Base-by-base conservation (phyloP, 2,113 vertebrate genomes). In the Daphoenositta chrysoptera region DNA sequence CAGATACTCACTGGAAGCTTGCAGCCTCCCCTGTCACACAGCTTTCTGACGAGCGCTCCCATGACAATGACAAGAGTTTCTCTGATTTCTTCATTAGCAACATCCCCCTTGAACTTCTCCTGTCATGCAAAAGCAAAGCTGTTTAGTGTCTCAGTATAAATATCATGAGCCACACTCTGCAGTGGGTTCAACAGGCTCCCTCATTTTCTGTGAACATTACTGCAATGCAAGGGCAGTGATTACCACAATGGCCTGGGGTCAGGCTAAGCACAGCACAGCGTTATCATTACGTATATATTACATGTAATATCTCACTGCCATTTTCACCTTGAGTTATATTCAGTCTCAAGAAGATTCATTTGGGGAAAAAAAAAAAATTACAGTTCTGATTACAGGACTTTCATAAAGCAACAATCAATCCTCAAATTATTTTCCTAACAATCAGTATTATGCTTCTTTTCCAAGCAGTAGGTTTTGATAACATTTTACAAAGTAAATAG, bases 61-160 rank as follows among this genome's bases (percentile, higher is more conserved):
- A 99, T 98, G 90, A 99, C 98, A 95, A 99, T 99, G 95, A 99
- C 97, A 48, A 99, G 96, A 7, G 99, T 98, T 98, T 99, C 99
- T 97, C 98, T 98, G 92, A 99, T 99, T 87, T 99, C 99, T 37
- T 80, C 97, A 87, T 97, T 99, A 39, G 96, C 98, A 0, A 99
- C 98, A 51, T 98, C 98, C 75, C 98, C 98, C 87, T 98, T 98
- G 89, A 98, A 98, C 91, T 98, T 98, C 53, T 97, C 98, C 99
- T 99, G 92, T 83, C 93, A 89, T 23, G 14, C 45, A 97, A 96
- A 94, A 88, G 70, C 22, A 53, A 44, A 39, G 45, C 58, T 45
- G 16, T 95, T 97, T 56, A 96, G 47, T 64, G 21, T 91, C 69
- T 57, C 30, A 8, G 26, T 19, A 39, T 42, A 90, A 89, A 42